A percentile compares a stretch with the other conserved stretches of the same genome.
Conservation (phyloP, 2,797 vertebrate genomes). For the Melanogrammus aeglefinus region DNA sequence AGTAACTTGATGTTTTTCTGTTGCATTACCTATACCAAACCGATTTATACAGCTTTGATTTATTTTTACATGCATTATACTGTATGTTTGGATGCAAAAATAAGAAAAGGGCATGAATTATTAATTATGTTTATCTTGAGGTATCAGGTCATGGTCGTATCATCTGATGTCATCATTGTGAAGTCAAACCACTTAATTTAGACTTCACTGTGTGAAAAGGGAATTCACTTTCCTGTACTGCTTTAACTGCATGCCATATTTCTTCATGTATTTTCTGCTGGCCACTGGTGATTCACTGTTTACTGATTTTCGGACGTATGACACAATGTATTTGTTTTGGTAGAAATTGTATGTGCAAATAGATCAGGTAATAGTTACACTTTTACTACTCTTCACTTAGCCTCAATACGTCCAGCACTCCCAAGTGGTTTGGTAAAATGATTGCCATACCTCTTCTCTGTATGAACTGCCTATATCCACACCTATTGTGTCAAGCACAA, state of each 20-base stretch:
- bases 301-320: constrained; percentile 20
- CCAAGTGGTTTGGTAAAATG: constrained; percentile 24
- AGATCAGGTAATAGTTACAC: constrained; percentile 2
- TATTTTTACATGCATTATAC: neutral
- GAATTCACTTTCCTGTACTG: constrained; percentile 14
- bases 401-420: constrained; percentile 18
- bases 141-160: neutral
- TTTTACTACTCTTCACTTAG: constrained; percentile 10
- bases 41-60: neutral
- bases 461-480: neutral
- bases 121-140: neutral
- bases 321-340: constrained; percentile 13
- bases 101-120: neutral
- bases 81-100: neutral
- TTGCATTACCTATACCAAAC: constrained; percentile 3
- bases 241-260: constrained; percentile 23
- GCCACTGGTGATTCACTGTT: constrained; percentile 49
- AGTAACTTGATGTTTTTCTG: neutral
- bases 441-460: neutral
- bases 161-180: constrained; percentile 1
- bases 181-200: constrained; percentile 4
- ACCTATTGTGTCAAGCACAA: neutral
- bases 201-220: constrained; percentile 33
- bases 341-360: neutral
- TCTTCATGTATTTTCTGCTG: constrained; percentile 25